Base-by-base conservation (phyloP, 1,140 invertebrate genomes). In the Plutomurus gul region DNA sequence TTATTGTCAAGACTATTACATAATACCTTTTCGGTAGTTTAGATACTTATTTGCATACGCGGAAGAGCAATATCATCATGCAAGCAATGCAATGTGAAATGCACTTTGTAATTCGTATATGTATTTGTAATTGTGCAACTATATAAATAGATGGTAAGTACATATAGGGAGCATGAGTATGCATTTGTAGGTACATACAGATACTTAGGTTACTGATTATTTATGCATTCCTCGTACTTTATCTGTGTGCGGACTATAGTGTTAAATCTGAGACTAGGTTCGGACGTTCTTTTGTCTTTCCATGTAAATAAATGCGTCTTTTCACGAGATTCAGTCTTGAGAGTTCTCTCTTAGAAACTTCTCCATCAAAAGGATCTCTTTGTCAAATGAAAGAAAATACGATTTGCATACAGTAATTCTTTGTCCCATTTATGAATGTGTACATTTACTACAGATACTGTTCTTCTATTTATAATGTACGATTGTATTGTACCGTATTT, bases 241-340 rank as follows among this genome's bases (percentile, higher is more conserved):
- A 60, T n/a, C 27, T 13, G 11, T 43, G 1, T 43, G 39, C 27
- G 25, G 25, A 16, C 30, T 16, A 43, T 30, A 60, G 11, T 60
- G 51, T 30, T 60, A 60, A 60, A 60, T 60, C 51, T 60, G 46
- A 49, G 46, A 49, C 46, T 49, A 4, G 27, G 13, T 60, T 60
- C 51, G 51, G 51, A 60, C 51, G 22, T 30, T 60, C 51, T 60
- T 60, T 60, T 60, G 51, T 60, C 51, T 60, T 60, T 60, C 51
- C 51, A 60, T 60, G 51, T 60, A 60, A 60, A 60, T 60, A 60
- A 60, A 60, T 60, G 51, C 25, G 51, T 60, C 51, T 60, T 60
- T 60, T 60, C 51, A 60, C 11, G 27, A 60, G 51, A 27, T 60
- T 60, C 51, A 60, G 51, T 60, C 51, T 60, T 60, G 27, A 60